Evolutionary conservation across 2,797 vertebrate genomes (phyloP), one percentile per base, ranked within the genome.

Genomic region (Acipenser transmontanus): DNA sequence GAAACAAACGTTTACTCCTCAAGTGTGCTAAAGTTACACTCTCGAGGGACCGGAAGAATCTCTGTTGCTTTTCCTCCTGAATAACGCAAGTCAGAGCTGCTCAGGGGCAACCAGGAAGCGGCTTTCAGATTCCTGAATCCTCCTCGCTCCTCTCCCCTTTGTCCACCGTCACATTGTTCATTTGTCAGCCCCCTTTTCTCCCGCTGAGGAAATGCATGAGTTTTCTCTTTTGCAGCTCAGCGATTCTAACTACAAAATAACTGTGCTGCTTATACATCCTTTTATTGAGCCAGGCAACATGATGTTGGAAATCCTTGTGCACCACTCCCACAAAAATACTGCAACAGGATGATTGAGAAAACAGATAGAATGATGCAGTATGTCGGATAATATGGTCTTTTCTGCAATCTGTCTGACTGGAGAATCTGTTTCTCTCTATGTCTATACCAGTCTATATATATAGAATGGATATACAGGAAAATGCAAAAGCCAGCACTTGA

Each of bases 1-100:
- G 62, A 67, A 65, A 70, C n/a, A 64, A 68, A 63, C 67, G 52
- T 69, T 65, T 63, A 71, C 63, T 68, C 69, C 52, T 67, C 50
- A 63, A 47, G 49, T 49, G 8, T 59, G 59, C 66, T 66, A 64
- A 68, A 47, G 47, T 7, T 66, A 20, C 56, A 12, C 7, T 47
- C 67, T 61, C 34, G 51, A 20, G 64, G 17, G 49, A 63, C 62
- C 5, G 11, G 11, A 57, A 57, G 54, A 57, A 57, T 57, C 14
- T 52, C 1, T 13, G 54, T 57, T n/a, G 54, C 54, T 57, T 11
- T 13, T 57, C 54, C 54, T 57, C 54, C 54, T n/a, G 54, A 57
- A 57, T 57, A 13, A 13, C 11, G 54, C 54, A 10, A 4, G 54
- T 57, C 54, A 57, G 54, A 12, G 12, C 9, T 11, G 2, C 54